Conservation (phyloP, 2,888 invertebrate genomes). For the Embidobia sp. region DNA sequence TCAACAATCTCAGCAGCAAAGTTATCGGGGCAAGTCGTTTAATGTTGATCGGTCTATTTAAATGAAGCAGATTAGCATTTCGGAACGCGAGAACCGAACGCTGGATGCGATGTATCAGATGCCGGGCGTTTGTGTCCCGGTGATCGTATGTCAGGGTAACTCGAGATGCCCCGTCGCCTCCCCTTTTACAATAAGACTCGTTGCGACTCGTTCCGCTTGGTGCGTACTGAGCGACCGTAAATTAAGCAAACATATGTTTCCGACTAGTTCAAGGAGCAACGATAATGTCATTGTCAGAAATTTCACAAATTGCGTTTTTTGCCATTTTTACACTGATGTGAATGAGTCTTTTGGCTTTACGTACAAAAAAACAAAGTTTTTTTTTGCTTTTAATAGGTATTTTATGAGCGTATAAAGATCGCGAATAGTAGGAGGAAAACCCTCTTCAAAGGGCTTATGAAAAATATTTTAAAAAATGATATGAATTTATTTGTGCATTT, state of each 20-base stretch:
- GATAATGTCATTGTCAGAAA: conserved; percentile 15
- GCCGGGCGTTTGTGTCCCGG: conserved; percentile 1
- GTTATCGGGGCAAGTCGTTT: conserved; percentile 14
- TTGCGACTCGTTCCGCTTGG: conserved; percentile 23
- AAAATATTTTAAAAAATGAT: no score
- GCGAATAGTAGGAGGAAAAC: no score
- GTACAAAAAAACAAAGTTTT: no score
- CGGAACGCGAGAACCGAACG: background rate
- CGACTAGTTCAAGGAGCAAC: conserved; percentile 21
- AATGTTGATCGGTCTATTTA: background rate
- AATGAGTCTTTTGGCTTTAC: no score
- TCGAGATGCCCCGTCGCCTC: conserved; percentile 3
- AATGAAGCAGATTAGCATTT: conserved; percentile 12
- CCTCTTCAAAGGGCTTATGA: no score
- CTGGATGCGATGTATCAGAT: conserved; percentile 1
- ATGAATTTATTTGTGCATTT: no score
- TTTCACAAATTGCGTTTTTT: no score
- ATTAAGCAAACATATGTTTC: conserved; percentile 39
- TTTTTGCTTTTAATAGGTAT: no score
- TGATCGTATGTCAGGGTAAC: conserved; percentile 24
- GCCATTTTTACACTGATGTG: no score
- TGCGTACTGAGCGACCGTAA: conserved; percentile 25
- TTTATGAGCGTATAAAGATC: no score
- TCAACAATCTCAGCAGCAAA: conserved; percentile 4
- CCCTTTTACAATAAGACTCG: conserved; percentile 25